These are phyloP conservation scores for Drosophila arawakana DNA, from an alignment of 1,140 invertebrate species.

Conservation along the genomic window DNA sequence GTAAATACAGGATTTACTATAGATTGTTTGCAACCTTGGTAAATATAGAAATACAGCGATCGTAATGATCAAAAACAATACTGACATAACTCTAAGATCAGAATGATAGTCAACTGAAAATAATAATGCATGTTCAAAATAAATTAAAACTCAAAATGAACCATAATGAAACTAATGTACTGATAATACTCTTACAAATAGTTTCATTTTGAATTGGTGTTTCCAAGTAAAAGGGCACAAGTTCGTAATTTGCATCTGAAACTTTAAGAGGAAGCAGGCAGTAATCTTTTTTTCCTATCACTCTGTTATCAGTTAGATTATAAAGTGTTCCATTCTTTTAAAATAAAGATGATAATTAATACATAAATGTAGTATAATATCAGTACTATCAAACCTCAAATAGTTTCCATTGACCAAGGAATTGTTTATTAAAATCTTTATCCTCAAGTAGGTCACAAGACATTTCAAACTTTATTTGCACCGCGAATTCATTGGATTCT, in stretches of 20 bases:
- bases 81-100: not conserved
- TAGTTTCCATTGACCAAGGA: not conserved
- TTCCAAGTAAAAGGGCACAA: not conserved
- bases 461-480: not conserved
- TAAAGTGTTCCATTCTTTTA: constrained; percentile 2
- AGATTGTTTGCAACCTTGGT: not conserved
- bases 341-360: not conserved
- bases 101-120: not conserved
- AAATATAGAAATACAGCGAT: constrained; percentile 1
- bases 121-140: not conserved
- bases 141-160: too few species aligned
- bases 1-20: not conserved
- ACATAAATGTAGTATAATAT: not conserved
- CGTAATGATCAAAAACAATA: constrained; percentile 11
- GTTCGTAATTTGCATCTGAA: not conserved
- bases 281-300: not conserved
- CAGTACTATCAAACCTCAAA: not conserved
- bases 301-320: not conserved
- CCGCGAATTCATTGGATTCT: not conserved
- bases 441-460: not conserved
- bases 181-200: not conserved
- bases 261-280: constrained; percentile 3
- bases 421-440: not conserved
- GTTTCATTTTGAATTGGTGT: not conserved
- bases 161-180: too few species aligned